Percentiles rank a stretch among this genome's conserved stretches.
These are phyloP conservation scores for Drosophila paramelanica DNA, from an alignment of 2,888 invertebrate genomes.

Conservation along the genomic window DNA sequence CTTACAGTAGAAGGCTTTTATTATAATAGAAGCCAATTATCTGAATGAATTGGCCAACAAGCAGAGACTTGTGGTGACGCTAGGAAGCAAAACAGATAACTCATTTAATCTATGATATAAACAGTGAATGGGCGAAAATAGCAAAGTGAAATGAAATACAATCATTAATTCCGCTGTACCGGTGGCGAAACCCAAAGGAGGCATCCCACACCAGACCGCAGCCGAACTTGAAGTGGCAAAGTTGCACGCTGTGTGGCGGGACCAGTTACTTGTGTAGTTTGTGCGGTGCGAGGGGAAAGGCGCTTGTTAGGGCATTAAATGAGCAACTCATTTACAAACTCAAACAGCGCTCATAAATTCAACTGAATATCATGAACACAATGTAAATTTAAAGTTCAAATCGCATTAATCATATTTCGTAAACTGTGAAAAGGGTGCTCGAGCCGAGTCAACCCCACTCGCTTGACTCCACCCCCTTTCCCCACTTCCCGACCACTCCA, in stretches of 20 bases:
- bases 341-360: conserved; percentile 79
- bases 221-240: conserved; percentile 33
- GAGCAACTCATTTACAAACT: conserved; percentile 80
- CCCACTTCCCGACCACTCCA: not conserved
- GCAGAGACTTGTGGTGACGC: not conserved
- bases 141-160: conserved; percentile 69
- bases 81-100: conserved; percentile 41
- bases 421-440: conserved; percentile 55
- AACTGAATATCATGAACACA: conserved; percentile 79
- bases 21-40: conserved; percentile 29
- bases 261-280: conserved; percentile 40
- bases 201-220: conserved; percentile 2
- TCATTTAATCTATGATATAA: conserved; percentile 58
- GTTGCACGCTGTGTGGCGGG: conserved; percentile 9
- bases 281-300: conserved; percentile 9
- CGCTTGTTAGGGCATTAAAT: conserved; percentile 73
- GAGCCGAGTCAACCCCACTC: conserved; percentile 7
- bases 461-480: not conserved
- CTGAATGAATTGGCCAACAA: conserved; percentile 12
- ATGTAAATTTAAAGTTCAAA: conserved; percentile 79
- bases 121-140: conserved; percentile 27
- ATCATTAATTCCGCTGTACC: conserved; percentile 73
- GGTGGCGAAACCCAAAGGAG: conserved; percentile 43
- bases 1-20: conserved; percentile 2
- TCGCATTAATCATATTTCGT: conserved; percentile 76